Evolutionary conservation across 53 echinoderm and acorn worm genomes (phyloP).

Genomic region (Zoroaster sp.): DNA sequence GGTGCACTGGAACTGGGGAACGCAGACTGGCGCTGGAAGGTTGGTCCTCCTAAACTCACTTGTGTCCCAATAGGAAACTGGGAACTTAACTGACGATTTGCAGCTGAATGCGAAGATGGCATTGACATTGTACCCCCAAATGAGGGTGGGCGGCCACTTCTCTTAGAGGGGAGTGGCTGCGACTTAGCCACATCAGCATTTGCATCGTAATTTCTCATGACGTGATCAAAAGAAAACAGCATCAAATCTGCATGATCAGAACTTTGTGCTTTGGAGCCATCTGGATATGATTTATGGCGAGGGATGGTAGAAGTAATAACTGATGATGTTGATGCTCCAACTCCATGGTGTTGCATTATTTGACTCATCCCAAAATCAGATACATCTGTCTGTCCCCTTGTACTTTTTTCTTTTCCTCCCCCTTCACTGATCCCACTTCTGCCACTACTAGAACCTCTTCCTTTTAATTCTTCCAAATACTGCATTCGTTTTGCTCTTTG

Average conservation of each 20-base stretch:
- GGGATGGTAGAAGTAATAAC: too few relatives aligned
- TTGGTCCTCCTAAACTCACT: neutral
- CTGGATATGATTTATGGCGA: neutral
- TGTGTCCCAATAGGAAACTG: neutral
- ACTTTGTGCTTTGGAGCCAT: neutral
- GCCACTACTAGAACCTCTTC: neutral
- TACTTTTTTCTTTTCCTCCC: neutral
- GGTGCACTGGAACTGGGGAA: neutral
- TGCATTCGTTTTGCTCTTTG: neutral
- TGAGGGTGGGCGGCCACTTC: neutral
- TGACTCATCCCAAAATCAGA: neutral
- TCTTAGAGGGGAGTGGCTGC: neutral
- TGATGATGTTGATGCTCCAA: neutral
- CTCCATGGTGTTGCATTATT: neutral
- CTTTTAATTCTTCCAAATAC: neutral
- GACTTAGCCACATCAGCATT: neutral
- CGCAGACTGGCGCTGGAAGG: neutral
- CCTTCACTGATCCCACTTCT: neutral
- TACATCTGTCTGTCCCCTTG: neutral
- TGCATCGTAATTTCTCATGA: constrained; percentile 72
- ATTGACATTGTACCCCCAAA: neutral
- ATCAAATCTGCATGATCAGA: constrained; percentile 60
- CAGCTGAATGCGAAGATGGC: neutral
- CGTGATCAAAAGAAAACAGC: constrained; percentile 84
- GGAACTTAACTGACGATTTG: neutral